Evolutionary conservation across 1,140 invertebrate genomes (phyloP).

Genomic region (Grapholita molesta): DNA sequence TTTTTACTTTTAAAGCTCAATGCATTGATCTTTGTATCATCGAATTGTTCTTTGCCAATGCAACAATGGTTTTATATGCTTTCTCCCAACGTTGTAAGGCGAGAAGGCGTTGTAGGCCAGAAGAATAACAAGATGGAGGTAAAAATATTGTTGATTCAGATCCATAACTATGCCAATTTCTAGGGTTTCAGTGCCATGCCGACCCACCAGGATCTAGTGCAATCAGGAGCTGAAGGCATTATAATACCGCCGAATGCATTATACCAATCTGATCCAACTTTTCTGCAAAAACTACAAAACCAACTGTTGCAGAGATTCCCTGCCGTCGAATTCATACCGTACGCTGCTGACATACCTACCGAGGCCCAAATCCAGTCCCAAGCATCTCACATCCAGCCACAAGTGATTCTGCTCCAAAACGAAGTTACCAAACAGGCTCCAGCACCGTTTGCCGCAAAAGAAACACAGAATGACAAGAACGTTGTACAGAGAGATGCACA

Average conservation of each 20-base stretch:
- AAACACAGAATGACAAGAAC: constrained; percentile 24
- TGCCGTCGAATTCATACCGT: constrained; percentile 58
- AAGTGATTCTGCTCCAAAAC: constrained; percentile 55
- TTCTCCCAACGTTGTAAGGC: too few relatives aligned
- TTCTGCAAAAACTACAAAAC: constrained; percentile 61
- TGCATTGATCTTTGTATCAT: too few relatives aligned
- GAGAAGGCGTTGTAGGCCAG: too few relatives aligned
- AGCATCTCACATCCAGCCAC: constrained; percentile 59
- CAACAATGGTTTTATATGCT: too few relatives aligned
- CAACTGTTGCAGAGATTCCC: constrained; percentile 63
- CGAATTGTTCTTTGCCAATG: too few relatives aligned
- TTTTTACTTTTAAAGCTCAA: too few relatives aligned
- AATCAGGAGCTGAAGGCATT: constrained; percentile 52
- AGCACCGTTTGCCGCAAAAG: constrained; percentile 35
- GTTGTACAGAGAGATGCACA: constrained; percentile 59
- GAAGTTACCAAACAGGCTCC: constrained; percentile 65
- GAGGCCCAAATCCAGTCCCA: constrained; percentile 20
- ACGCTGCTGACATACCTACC: constrained; percentile 37
- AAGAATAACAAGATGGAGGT: background rate
- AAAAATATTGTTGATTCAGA: background rate
- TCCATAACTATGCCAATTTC: constrained; percentile 25
- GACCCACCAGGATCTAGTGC: constrained; percentile 49
- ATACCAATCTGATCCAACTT: constrained; percentile 65
- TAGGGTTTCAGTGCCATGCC: constrained; percentile 51
- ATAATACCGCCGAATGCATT: constrained; percentile 54